phyloP scores from a whole-genome alignment of 2,888 invertebrate genomes.

The Eledone cirrhosa region DNA sequence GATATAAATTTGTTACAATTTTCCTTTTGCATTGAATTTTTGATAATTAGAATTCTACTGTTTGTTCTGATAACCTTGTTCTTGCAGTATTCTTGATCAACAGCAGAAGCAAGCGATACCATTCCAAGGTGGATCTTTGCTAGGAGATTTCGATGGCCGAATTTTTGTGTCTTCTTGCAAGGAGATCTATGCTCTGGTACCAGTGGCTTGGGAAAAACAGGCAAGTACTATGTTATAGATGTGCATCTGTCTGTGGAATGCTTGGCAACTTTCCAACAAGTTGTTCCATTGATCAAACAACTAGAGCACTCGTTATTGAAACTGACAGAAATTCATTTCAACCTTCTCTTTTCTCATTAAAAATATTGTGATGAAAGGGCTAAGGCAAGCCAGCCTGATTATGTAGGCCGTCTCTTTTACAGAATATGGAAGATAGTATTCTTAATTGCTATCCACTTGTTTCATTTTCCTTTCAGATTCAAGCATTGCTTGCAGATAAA shows the following conservation, averaged over 20 bases:
- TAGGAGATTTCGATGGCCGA: slow-evolving; percentile 70
- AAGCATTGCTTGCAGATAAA: slow-evolving; percentile 66
- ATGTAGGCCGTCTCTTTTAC: neutral
- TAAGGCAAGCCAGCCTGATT: neutral
- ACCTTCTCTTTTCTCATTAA: neutral
- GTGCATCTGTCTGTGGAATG: neutral
- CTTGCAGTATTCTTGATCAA: slow-evolving; percentile 69
- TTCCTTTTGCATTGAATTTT: no score
- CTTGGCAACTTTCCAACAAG: neutral
- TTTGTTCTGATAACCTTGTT: neutral
- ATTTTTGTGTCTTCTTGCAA: slow-evolving; percentile 68
- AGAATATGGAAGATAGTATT: neutral
- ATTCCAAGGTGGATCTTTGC: slow-evolving; percentile 68
- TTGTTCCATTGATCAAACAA: no score
- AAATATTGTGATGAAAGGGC: no score
- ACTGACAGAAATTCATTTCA: neutral
- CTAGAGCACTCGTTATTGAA: no score
- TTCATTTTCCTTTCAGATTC: slow-evolving; percentile 60
- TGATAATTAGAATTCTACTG: no score
- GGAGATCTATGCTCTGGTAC: slow-evolving; percentile 68
- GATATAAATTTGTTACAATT: no score
- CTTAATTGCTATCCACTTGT: no score
- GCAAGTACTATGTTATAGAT: slow-evolving; percentile 50
- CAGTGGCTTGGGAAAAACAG: slow-evolving; percentile 71
- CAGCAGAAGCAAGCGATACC: slow-evolving; percentile 70